Evolutionary conservation across 2,888 invertebrate species (phyloP).

Genomic region (Crepidodera aurea): DNA sequence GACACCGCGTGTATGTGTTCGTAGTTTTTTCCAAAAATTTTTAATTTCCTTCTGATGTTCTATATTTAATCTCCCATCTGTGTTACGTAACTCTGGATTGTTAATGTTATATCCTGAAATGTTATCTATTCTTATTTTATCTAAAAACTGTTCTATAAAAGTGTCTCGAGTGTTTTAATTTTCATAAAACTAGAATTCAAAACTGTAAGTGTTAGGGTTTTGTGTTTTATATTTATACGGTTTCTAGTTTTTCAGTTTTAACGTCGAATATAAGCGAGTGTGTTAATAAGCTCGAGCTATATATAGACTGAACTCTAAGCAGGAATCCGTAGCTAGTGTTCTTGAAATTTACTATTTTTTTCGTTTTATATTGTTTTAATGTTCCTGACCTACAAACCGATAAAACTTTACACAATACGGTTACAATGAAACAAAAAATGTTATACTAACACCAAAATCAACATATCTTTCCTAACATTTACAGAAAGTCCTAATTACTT

Average conservation of each 20-base stretch:
- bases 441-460: too few relatives aligned
- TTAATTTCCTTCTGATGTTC: conserved; percentile 23
- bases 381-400: conserved; percentile 27
- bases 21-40: conserved; percentile 28
- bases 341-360: conserved; percentile 35
- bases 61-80: conserved; percentile 17
- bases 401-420: too few relatives aligned
- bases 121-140: conserved; percentile 3
- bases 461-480: too few relatives aligned
- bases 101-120: conserved; percentile 9
- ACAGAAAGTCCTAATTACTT: too few relatives aligned
- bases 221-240: conserved; percentile 14
- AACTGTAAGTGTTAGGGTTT: conserved; percentile 37
- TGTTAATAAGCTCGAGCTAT: conserved; percentile 49
- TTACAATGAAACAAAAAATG: too few relatives aligned
- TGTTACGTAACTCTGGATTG: conserved; percentile 33
- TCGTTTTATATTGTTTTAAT: conserved; percentile 19
- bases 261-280: conserved; percentile 33
- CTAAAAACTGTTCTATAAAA: conserved; percentile 12
- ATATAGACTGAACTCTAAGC: conserved; percentile 49
- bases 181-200: conserved; percentile 22
- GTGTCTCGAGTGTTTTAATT: conserved; percentile 21
- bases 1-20: conserved; percentile 46
- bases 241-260: conserved; percentile 32
- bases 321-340: conserved; percentile 39